Base-by-base conservation (phyloP, 2,113 vertebrate genomes). In the Chionodraco myersi region DNA sequence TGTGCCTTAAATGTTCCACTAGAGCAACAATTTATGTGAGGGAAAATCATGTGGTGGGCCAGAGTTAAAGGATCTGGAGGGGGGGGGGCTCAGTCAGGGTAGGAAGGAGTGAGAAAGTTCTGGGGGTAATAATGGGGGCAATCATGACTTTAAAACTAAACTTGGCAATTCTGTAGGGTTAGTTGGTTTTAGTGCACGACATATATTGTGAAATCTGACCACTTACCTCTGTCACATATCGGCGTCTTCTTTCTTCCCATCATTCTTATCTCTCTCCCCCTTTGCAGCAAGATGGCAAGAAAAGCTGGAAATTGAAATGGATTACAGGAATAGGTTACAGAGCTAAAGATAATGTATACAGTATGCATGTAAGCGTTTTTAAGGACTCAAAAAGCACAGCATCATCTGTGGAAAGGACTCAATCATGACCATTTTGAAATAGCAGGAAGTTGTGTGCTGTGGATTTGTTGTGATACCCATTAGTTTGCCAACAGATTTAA, bases 1-100 rank as follows among this genome's bases (percentile, higher is more conserved):
- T 72, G 64, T 85, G 82, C 85, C 92, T 94, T 94, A 93, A 95
- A 95, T 91, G 92, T 95, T 95, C 93, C 94, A 93, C 90, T 89
- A 90, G 90, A 92, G 91, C 87, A 94, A 93, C 89, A 79, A 78
- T 93, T 95, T 94, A 82, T 91, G 73, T 44, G 84, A 87, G 83
- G 74, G 92, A 82, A 90, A 92, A 92, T 89, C 80, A 83, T 86
- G 90, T 61, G 84, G 85, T 60, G 70, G 72, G 63, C 26, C 49
- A 67, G 72, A 87, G 90, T 86, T 72, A 53, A 70, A 80, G 74
- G 77, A 83, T 72, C 44, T 34, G 36, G 16, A 9, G 72, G 41
- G 60, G 44, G 34, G 49, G 84, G 76, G 53, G 54, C 23, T 68
- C 10, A 49, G 66, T 62, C 64, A 30, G 69, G 63, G 67, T 30